Conservation (phyloP, 2,113 vertebrate species). For the Oriolus oriolus region DNA sequence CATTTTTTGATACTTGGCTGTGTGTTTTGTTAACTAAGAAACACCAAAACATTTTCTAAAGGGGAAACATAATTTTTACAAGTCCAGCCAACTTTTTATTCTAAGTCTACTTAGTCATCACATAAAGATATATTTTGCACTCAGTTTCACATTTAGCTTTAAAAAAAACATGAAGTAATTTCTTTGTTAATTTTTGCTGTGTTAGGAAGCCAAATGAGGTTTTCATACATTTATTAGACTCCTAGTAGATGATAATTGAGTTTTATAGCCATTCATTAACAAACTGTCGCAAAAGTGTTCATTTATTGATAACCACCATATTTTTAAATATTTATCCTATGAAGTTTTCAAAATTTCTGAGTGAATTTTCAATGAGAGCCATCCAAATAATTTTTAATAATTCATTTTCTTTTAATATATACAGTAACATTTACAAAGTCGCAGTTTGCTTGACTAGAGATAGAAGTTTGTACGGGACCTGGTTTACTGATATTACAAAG, state of each 20-base stretch:
- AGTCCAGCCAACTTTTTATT: not conserved
- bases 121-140: not conserved
- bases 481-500: not conserved
- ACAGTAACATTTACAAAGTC: not conserved
- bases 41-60: not conserved
- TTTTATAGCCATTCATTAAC: not conserved
- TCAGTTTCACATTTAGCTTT: not conserved
- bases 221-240: not conserved
- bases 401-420: not conserved
- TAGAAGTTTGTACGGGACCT: not conserved
- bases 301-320: not conserved
- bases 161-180: not conserved
- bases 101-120: not conserved
- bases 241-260: not conserved
- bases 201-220: not conserved
- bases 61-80: not conserved
- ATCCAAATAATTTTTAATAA: not conserved
- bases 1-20: not conserved
- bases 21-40: not conserved
- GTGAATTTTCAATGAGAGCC: not conserved
- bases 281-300: not conserved
- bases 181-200: not conserved
- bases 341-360: not conserved
- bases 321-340: not conserved
- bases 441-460: not conserved